Percentiles rank a stretch among this genome's conserved stretches.
These are phyloP conservation scores for Diadophis punctatus DNA, from an alignment of 2,113 vertebrate species.

Conservation along the genomic window DNA sequence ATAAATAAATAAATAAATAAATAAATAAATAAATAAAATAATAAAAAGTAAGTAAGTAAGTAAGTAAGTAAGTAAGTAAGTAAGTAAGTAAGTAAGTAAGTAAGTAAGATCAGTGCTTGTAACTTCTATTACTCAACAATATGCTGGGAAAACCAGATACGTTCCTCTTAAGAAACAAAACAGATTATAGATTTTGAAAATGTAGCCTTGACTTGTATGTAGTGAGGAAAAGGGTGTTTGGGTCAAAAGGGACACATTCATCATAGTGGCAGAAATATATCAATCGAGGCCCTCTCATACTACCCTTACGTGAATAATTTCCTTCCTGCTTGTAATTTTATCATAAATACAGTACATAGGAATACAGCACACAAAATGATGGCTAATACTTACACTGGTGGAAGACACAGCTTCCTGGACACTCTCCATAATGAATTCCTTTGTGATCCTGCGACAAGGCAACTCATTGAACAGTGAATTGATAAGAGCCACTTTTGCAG, in stretches of 20 bases:
- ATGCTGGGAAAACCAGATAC: not conserved
- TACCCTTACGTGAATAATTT: not conserved
- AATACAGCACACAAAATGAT: not conserved
- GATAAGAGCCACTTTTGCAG: constrained; percentile 87
- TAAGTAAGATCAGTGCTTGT: not conserved
- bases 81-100: no score
- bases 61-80: no score
- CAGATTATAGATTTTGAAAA: not conserved
- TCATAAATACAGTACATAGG: not conserved
- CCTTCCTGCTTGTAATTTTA: not conserved
- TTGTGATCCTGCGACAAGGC: constrained; percentile 79
- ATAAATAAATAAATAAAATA: no score
- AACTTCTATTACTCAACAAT: not conserved
- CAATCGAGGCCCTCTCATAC: not conserved
- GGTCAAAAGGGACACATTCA: not conserved
- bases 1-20: no score
- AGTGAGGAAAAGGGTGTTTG: not conserved
- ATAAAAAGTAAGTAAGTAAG: no score
- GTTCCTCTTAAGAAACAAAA: not conserved
- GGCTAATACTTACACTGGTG: constrained; percentile 72
- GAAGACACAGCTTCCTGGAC: constrained; percentile 78
- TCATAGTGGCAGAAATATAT: not conserved
- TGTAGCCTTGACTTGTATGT: not conserved
- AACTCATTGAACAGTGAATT: constrained; percentile 89
- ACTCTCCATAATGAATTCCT: constrained; percentile 82